Evolutionary conservation across 2,113 vertebrate species (phyloP), one percentile per base, ranked within the genome.

Genomic region (Passer montanus): DNA sequence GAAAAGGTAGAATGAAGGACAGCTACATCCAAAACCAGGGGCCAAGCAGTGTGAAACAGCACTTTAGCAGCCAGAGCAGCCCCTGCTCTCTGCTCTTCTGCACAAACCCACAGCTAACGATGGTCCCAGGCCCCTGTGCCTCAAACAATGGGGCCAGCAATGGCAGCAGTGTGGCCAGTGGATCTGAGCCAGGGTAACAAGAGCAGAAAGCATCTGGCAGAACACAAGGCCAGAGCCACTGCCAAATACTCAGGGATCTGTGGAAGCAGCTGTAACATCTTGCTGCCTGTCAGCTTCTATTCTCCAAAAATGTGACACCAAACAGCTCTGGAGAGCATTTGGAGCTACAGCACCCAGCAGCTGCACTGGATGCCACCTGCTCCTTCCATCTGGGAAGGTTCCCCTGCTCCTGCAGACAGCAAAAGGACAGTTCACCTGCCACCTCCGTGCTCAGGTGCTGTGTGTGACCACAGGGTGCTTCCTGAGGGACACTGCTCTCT

Each of bases 391-490:
- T 21, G 50, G 66, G 47, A 41, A 47, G 62, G n/a, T 3, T n/a
- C n/a, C 56, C 39, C 43, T 33, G 4, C 63, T 67, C 58, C 23
- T 35, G 37, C 72, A 72, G 28, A 11, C 37, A 47, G 52, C 58
- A 53, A 33, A 35, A 46, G 44, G n/a, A 27, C 15, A 21, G 17
- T 3, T 27, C 60, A 52, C 46, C 20, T 6, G 12, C 50, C 23
- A 7, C 12, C 24, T 7, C 75, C 44, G 8, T 0, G 4, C 37
- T 13, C 0, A 0, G 58, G 31, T 4, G 1, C 0, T 30, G 22
- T 27, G 47, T 24, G 27, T 16, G 76, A 44, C 52, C 33, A 31
- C 3, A 6, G 16, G 16, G 2, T 30, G 44, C 39, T 68, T 37
- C 83, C 49, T 22, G 2, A 60, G 76, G n/a, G 56, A 44, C 10